Percentiles rank a stretch among this genome's conserved stretches.
phyloP scores from a whole-genome alignment of 1,140 invertebrate genomes.

The Linepithema humile region DNA sequence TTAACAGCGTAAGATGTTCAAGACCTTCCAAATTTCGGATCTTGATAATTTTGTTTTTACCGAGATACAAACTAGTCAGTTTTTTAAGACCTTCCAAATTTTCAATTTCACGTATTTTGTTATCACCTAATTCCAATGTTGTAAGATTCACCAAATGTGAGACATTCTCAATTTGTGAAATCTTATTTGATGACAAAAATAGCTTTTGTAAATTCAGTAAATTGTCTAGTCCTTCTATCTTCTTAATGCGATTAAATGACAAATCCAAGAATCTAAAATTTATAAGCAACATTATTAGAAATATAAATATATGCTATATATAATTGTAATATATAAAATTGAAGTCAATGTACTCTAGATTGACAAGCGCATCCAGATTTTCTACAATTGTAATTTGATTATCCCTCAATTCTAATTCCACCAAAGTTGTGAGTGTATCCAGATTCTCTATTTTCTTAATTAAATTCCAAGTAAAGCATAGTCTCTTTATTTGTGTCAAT shows the following conservation, averaged over 20 bases:
- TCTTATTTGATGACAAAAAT: conserved; percentile 97
- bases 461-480: conserved; percentile 97
- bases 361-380: conserved; percentile 93
- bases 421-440: conserved; percentile 89
- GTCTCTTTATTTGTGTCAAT: conserved; percentile 89
- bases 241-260: conserved; percentile 98
- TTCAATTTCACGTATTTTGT: conserved; percentile 95
- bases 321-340: conserved; percentile 7
- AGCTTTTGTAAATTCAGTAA: conserved; percentile 94
- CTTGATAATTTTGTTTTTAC: conserved; percentile 98
- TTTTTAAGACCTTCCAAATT: conserved; percentile 91
- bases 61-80: conserved; percentile 93
- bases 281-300: conserved; percentile 48
- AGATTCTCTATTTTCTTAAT: conserved; percentile 98
- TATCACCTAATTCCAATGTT: conserved; percentile 97
- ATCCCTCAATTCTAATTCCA: conserved; percentile 97
- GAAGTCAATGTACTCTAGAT: conserved; percentile 92
- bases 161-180: conserved; percentile 96
- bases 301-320: not conserved
- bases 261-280: conserved; percentile 93
- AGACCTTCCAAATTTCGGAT: conserved; percentile 94
- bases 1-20: conserved; percentile 91
- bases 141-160: conserved; percentile 91
- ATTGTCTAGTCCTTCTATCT: conserved; percentile 94
- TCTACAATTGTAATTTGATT: conserved; percentile 97